Evolutionary conservation across 1,140 invertebrate genomes (phyloP).

Genomic region (Anastrepha ludens): DNA sequence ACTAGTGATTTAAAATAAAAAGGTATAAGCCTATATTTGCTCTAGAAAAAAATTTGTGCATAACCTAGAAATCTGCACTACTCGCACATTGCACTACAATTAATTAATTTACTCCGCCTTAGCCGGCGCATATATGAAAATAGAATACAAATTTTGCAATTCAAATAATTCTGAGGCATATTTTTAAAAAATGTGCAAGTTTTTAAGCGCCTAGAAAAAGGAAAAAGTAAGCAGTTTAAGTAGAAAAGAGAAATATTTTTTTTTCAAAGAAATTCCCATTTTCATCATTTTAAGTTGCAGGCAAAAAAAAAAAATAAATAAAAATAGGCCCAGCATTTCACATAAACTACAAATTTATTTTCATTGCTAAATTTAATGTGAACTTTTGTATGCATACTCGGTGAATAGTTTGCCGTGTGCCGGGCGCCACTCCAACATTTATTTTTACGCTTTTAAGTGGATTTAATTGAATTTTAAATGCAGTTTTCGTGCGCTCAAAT

Average conservation of each 20-base stretch:
- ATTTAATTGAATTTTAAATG: slow-evolving; percentile 34
- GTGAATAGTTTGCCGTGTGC: slow-evolving; percentile 18
- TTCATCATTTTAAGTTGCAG: neutral
- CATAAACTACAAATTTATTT: neutral
- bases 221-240: neutral
- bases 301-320: too few species aligned
- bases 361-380: slow-evolving; percentile 4
- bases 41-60: too few species aligned
- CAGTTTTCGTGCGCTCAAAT: slow-evolving; percentile 11
- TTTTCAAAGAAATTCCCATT: neutral
- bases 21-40: too few species aligned
- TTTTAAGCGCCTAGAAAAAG: neutral
- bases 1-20: too few species aligned
- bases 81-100: too few species aligned
- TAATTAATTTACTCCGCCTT: too few species aligned
- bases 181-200: neutral
- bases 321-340: too few species aligned
- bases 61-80: too few species aligned
- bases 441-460: slow-evolving; percentile 41
- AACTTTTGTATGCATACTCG: neutral
- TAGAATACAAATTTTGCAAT: too few species aligned
- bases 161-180: too few species aligned
- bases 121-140: too few species aligned
- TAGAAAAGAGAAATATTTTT: neutral
- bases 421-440: slow-evolving; percentile 9